phyloP scores from a whole-genome alignment of 2,113 vertebrate genomes.

The Platichthys flesus region DNA sequence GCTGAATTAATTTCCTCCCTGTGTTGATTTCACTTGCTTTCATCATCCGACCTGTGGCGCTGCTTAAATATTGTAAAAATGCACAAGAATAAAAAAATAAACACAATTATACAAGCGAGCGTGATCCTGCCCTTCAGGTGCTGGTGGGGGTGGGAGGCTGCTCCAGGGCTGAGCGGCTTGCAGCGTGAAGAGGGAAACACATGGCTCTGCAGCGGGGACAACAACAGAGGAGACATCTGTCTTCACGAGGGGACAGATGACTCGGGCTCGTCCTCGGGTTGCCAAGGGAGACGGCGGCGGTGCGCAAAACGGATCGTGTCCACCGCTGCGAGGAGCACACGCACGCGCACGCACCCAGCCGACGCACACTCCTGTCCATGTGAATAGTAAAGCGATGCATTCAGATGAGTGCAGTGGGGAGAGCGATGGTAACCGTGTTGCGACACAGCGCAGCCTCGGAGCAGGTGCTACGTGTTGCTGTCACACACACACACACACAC shows the following conservation, averaged over 20 bases:
- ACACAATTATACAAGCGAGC: not conserved
- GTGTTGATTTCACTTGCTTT: not conserved
- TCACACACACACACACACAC: no score
- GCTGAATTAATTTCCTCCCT: not conserved
- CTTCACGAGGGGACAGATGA: conserved; percentile 62
- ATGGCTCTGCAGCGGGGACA: conserved; percentile 67
- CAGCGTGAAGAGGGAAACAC: conserved; percentile 63
- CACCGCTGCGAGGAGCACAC: conserved; percentile 23
- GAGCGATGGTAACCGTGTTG: not conserved
- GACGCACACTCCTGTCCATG: conserved; percentile 34
- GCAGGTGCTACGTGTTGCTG: not conserved
- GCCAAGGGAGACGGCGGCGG: conserved; percentile 66
- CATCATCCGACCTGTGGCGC: no score
- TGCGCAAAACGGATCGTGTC: conserved; percentile 54
- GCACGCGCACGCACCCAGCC: conserved; percentile 18
- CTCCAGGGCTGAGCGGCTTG: conserved; percentile 26
- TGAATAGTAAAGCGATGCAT: conserved; percentile 5
- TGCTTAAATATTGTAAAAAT: no score
- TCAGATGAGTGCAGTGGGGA: not conserved
- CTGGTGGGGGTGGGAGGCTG: conserved; percentile 1
- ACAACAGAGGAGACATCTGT: conserved; percentile 66
- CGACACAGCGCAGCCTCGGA: not conserved
- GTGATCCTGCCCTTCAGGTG: not conserved
- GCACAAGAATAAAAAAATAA: not conserved
- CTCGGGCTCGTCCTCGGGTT: conserved; percentile 67